These are phyloP conservation scores for Hedychridium roseum DNA, from an alignment of 2,888 invertebrate species.

Conservation along the genomic window DNA sequence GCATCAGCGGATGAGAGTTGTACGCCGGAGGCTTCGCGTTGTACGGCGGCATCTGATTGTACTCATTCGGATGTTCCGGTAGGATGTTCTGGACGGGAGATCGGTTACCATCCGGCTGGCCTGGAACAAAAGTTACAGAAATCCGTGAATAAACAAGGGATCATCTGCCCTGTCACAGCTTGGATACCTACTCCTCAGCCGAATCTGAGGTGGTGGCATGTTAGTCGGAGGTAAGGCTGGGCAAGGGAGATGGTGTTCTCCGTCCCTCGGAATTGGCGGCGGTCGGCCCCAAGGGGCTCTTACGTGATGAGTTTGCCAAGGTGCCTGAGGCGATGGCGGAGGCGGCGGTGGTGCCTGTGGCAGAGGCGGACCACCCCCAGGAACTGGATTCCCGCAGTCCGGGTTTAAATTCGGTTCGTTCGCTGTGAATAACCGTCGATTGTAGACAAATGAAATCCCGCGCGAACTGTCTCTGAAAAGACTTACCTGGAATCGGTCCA, in stretches of 20 bases:
- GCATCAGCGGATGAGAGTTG: conserved; percentile 49
- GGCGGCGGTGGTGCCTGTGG: conserved; percentile 29
- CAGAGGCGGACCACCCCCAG: conserved; percentile 35
- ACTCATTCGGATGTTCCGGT: conserved; percentile 46
- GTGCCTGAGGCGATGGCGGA: conserved; percentile 40
- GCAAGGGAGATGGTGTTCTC: conserved; percentile 38
- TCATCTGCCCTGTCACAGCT: too few species aligned
- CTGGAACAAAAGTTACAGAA: too few species aligned
- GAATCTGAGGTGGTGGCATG: conserved; percentile 58
- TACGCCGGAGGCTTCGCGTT: conserved; percentile 48
- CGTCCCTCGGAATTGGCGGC: conserved; percentile 49
- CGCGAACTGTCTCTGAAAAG: too few species aligned
- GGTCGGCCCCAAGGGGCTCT: conserved; percentile 54
- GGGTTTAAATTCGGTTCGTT: conserved; percentile 48
- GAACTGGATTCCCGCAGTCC: conserved; percentile 40
- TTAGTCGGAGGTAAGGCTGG: conserved; percentile 49
- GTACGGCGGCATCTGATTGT: conserved; percentile 46
- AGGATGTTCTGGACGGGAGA: conserved; percentile 45
- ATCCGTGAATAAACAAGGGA: too few species aligned
- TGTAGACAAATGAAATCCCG: too few species aligned
- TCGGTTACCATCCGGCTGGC: conserved; percentile 47
- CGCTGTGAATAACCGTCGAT: too few species aligned
- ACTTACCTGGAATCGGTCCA: conserved; percentile 53
- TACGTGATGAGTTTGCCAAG: conserved; percentile 53
- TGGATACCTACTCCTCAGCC: conserved; percentile 37